phyloP scores from a whole-genome alignment of 37 sponge, comb jelly and placozoan genomes.

The Chondrilla cf. caribensis region DNA sequence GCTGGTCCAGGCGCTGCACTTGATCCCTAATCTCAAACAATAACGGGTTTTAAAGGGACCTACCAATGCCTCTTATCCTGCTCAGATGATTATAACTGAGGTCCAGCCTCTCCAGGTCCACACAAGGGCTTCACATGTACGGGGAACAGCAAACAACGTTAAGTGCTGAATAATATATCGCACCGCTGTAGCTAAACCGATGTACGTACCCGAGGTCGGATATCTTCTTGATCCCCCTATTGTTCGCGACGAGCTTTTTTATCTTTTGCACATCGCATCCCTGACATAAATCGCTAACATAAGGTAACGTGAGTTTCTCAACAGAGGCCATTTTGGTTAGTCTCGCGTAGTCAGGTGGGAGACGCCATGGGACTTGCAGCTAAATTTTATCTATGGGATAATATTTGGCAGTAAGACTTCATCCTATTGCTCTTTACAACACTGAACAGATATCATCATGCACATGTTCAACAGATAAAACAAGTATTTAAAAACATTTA shows the following conservation, averaged over 20 bases:
- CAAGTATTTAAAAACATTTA: too few relatives aligned
- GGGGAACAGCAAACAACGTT: neutral
- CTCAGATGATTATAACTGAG: constrained; percentile 28
- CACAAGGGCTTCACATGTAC: constrained; percentile 22
- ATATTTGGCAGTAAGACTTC: too few relatives aligned
- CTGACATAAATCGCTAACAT: neutral
- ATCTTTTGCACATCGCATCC: constrained; percentile 29
- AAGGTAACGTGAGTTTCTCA: neutral
- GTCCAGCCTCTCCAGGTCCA: constrained; percentile 29
- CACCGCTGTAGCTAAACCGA: too few relatives aligned
- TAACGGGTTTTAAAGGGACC: too few relatives aligned
- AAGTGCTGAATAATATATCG: too few relatives aligned
- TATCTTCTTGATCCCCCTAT: neutral
- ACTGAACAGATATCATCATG: too few relatives aligned
- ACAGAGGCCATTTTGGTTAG: neutral
- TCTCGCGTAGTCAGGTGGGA: neutral
- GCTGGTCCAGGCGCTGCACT: too few relatives aligned
- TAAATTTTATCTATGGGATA: too few relatives aligned
- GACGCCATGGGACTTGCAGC: too few relatives aligned
- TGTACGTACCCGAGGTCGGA: constrained; percentile 37
- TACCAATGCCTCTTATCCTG: constrained; percentile 31
- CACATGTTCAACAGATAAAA: too few relatives aligned
- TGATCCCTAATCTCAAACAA: too few relatives aligned
- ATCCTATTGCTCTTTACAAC: too few relatives aligned
- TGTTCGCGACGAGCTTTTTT: constrained; percentile 6